phyloP scores from a whole-genome alignment of 2,113 vertebrate species.

The Malurus elegans region DNA sequence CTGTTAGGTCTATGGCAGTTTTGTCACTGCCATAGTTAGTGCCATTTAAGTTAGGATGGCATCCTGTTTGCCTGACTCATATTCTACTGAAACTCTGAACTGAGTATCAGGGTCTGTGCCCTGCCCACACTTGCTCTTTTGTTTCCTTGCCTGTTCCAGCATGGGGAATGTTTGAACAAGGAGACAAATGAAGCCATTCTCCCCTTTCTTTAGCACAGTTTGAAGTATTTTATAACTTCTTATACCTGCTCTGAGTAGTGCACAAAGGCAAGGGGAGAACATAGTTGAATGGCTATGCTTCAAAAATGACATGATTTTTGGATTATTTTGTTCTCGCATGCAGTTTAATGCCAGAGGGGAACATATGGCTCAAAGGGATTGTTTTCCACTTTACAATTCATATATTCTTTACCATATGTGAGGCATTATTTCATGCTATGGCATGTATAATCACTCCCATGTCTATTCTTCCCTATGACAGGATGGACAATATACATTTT shows the following conservation, averaged over 20 bases:
- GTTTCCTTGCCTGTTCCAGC: not conserved
- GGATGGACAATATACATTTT: not conserved
- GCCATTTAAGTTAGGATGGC: not conserved
- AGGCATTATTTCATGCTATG: not conserved
- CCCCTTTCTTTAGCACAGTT: not conserved
- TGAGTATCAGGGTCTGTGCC: not conserved
- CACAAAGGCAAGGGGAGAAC: not conserved
- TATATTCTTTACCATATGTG: not conserved
- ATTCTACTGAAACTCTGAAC: not conserved
- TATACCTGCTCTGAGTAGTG: rapidly evolving
- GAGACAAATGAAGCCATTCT: not conserved
- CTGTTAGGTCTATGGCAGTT: not conserved
- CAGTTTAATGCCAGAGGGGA: not conserved
- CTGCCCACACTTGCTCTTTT: not conserved
- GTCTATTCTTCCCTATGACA: not conserved
- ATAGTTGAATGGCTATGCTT: not conserved
- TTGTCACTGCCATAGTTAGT: not conserved
- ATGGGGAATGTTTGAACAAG: not conserved
- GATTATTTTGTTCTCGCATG: conserved; percentile 17
- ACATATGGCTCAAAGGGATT: not conserved
- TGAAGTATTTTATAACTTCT: not conserved
- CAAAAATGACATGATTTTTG: conserved; percentile 25
- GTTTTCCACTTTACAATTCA: not conserved
- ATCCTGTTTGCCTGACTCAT: not conserved
- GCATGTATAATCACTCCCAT: not conserved